Conservation (phyloP, 1,140 invertebrate genomes). For the Cherax quadricarinatus region DNA sequence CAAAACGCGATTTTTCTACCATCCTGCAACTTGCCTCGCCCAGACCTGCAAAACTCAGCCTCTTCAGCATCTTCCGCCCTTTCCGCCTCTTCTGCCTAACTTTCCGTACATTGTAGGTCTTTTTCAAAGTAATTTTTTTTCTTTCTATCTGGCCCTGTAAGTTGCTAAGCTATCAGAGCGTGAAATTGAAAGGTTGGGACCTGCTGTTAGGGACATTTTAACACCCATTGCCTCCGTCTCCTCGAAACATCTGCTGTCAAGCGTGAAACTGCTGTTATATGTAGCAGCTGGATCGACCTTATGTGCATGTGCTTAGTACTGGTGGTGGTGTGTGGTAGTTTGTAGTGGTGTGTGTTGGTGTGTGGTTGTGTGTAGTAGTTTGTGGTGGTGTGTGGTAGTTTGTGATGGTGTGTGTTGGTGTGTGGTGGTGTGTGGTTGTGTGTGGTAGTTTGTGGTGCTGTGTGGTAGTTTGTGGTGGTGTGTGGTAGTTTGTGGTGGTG, state of each 20-base stretch:
- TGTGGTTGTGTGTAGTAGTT: too few species aligned
- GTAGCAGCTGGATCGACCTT: neutral
- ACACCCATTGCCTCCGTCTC: neutral
- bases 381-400: too few species aligned
- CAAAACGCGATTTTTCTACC: neutral
- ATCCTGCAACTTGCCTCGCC: neutral
- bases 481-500: too few species aligned
- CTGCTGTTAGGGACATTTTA: neutral
- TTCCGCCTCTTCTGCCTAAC: neutral
- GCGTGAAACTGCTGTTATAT: neutral
- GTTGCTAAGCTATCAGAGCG: conserved; percentile 9
- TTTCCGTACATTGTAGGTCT: neutral
- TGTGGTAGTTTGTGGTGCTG: too few species aligned
- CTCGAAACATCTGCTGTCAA: neutral
- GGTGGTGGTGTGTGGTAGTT: too few species aligned
- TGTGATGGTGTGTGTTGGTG: too few species aligned
- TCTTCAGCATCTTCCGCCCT: neutral
- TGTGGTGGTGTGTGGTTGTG: too few species aligned
- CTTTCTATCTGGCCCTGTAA: neutral
- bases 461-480: too few species aligned
- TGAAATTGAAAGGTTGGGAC: conserved; percentile 4
- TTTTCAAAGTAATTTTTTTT: neutral
- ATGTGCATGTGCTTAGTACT: too few species aligned
- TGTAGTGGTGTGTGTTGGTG: too few species aligned
- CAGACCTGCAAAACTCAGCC: neutral